Base-by-base conservation (phyloP, 1,140 invertebrate species). In the Trichonephila clavipes region DNA sequence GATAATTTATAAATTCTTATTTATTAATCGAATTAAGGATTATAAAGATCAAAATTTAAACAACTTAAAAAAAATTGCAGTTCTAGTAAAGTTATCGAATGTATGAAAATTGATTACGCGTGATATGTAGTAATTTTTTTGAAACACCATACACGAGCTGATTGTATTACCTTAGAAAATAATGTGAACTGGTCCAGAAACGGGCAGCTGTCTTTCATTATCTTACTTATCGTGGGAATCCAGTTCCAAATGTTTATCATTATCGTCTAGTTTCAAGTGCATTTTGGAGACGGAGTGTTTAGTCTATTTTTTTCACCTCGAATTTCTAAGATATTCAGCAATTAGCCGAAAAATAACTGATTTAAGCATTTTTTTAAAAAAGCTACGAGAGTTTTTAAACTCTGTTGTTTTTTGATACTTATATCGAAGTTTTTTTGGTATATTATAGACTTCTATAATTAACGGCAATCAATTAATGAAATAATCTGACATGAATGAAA, bases 151-250 rank as follows among this genome's bases (percentile, higher is more conserved):
- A 64, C 21, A 21, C 21, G 7, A 64, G 21, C 62, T 64, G 62
- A 64, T 64, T 64, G 21, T 64, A 21, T 64, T 64, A 64, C 62
- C 21, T 64, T 6, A 64, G 62, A 19, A 64, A 19, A 21, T 19
- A 6, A 6, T 64, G 14, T 19, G 16, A 19, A 18, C 62, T 64
- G 62, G 5, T 18, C 62, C 16, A 6, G 69, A 72, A 72, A 72
- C 28, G 2, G 18, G 72, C 72, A 77, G 72, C 28, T 77, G 72
- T 77, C 72, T 77, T 77, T 77, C 72, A 77, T 77, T 77, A 77
- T 77, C 72, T 34, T 5, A 40, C 34, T 34, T 77, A 34, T 77
- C 72, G 72, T 77, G 72, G 72, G 72, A 77, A 77, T 34, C 72
- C 72, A 18, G 10, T 40, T 40, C 28, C 72, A 34, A 19, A 18